phyloP scores from a whole-genome alignment of 2,797 vertebrate genomes.

The Fratercula arctica region DNA sequence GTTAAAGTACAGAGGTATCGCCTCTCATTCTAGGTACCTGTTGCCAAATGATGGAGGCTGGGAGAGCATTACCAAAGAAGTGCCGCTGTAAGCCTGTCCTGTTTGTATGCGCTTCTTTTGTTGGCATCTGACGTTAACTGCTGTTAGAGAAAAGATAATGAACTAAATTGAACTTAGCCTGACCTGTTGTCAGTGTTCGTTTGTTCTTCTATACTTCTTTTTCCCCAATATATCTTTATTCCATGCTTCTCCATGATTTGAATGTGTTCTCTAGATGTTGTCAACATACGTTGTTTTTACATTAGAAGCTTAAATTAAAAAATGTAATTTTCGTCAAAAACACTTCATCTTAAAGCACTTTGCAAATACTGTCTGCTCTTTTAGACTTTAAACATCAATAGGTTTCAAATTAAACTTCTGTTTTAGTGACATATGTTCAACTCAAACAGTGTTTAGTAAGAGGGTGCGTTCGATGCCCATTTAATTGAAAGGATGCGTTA shows the following conservation, averaged over 20 bases:
- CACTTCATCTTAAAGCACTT: constrained; percentile 9
- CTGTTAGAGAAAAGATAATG: background rate
- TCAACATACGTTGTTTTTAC: background rate
- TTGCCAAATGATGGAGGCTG: background rate
- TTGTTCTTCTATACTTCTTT: background rate
- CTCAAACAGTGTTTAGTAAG: background rate
- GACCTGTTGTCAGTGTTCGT: background rate
- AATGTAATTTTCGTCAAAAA: background rate
- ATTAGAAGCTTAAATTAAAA: background rate
- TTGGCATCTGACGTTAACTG: background rate
- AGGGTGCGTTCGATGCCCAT: background rate
- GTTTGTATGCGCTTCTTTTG: background rate
- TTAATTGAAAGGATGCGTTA: constrained; percentile 16
- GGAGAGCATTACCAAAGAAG: background rate
- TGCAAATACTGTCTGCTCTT: background rate
- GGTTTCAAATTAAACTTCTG: background rate
- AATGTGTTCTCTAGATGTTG: background rate
- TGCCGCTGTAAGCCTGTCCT: background rate
- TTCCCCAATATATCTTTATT: background rate
- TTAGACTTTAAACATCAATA: background rate
- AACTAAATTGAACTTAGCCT: background rate
- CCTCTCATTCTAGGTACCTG: background rate
- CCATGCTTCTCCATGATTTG: background rate
- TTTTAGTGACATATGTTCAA: background rate
- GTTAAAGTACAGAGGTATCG: background rate